These are phyloP conservation scores for Hydraecia micacea DNA, from an alignment of 2,888 invertebrate species.

Conservation along the genomic window DNA sequence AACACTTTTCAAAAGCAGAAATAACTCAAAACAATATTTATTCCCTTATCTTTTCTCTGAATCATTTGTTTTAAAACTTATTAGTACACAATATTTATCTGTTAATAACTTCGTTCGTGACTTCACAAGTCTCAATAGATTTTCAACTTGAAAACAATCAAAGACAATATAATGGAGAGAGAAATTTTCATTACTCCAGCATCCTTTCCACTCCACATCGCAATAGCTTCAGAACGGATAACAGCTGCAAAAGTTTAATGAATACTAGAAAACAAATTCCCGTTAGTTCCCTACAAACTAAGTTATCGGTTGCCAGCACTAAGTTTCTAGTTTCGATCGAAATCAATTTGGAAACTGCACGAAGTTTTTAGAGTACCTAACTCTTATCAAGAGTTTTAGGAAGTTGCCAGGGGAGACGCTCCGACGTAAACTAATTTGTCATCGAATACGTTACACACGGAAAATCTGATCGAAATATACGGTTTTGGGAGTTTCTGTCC, in stretches of 20 bases:
- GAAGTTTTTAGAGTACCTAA: slow-evolving; percentile 73
- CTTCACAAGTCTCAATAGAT: slow-evolving; percentile 27
- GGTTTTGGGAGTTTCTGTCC: slow-evolving; percentile 19
- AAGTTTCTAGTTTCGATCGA: slow-evolving; percentile 77
- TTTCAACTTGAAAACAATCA: slow-evolving; percentile 37
- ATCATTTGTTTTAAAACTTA: slow-evolving; percentile 15
- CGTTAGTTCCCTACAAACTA: slow-evolving; percentile 70
- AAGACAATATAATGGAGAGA: slow-evolving; percentile 42
- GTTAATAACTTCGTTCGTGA: slow-evolving; percentile 22
- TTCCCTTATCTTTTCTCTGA: neutral
- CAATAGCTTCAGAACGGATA: slow-evolving; percentile 44
- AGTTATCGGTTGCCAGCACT: slow-evolving; percentile 73
- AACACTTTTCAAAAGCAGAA: neutral
- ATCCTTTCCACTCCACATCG: slow-evolving; percentile 40
- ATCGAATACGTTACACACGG: slow-evolving; percentile 56
- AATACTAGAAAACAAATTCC: slow-evolving; percentile 69
- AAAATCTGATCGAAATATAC: slow-evolving; percentile 48
- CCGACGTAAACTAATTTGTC: slow-evolving; percentile 66
- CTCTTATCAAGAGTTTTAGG: slow-evolving; percentile 62
- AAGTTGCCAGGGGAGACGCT: slow-evolving; percentile 52
- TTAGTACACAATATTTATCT: slow-evolving; percentile 21
- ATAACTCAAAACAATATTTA: too few species aligned
- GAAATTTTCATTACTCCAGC: slow-evolving; percentile 51
- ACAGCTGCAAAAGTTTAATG: slow-evolving; percentile 67
- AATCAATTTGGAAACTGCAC: slow-evolving; percentile 80